These are phyloP conservation scores for Odontesthes bonariensis DNA, from an alignment of 2,113 vertebrate genomes.

Conservation along the genomic window DNA sequence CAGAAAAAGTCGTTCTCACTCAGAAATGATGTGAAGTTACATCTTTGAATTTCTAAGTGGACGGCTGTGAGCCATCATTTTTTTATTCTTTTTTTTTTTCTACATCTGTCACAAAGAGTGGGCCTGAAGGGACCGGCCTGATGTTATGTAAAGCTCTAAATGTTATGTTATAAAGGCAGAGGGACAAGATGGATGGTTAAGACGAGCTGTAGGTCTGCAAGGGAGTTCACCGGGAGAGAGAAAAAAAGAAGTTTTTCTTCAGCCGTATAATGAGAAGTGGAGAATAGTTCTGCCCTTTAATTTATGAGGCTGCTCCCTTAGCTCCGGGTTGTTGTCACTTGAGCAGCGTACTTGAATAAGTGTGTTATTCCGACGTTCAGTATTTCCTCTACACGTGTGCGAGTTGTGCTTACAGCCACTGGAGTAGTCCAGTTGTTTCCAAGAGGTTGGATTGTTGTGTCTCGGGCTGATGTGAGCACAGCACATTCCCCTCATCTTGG, in stretches of 20 bases:
- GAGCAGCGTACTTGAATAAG: background rate
- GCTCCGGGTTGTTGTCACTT: conserved; percentile 30
- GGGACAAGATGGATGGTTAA: conserved; percentile 56
- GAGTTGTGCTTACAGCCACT: background rate
- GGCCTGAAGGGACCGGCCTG: conserved; percentile 20
- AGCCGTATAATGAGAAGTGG: conserved; percentile 53
- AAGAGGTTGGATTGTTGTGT: no score
- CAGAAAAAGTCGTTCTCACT: background rate
- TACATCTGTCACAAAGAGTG: conserved; percentile 32
- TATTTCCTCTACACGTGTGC: background rate
- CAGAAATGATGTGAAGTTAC: background rate
- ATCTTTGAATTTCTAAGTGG: conserved; percentile 3
- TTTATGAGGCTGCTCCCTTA: conserved; percentile 54
- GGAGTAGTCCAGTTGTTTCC: background rate
- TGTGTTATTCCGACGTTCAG: background rate
- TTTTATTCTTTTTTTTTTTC: background rate
- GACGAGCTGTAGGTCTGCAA: conserved; percentile 35
- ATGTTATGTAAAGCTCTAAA: conserved; percentile 50
- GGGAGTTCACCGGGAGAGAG: conserved; percentile 58
- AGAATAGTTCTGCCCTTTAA: conserved; percentile 67
- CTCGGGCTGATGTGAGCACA: background rate
- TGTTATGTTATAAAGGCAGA: conserved; percentile 46
- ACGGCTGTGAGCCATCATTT: conserved; percentile 3
- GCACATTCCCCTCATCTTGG: background rate
- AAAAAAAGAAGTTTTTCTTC: conserved; percentile 4